Evolutionary conservation across 2,113 vertebrate species (phyloP).

Genomic region (Microtus richardsoni): DNA sequence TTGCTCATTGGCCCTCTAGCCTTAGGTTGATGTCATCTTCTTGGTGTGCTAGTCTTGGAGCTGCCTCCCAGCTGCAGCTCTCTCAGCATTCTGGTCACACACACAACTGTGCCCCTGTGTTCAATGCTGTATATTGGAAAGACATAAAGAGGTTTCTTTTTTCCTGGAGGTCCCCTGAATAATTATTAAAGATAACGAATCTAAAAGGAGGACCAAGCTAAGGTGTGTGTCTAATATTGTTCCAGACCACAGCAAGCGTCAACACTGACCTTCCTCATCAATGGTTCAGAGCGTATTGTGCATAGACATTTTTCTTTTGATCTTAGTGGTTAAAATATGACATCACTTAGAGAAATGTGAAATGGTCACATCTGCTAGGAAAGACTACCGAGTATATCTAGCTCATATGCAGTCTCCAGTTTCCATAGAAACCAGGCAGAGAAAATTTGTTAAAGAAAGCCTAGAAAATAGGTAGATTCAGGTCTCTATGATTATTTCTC

Average conservation of each 20-base stretch:
- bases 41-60: not conserved
- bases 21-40: not conserved
- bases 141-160: constrained; percentile 17
- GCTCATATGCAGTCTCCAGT: constrained; percentile 76
- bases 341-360: constrained; percentile 64
- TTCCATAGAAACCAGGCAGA: constrained; percentile 85
- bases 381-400: constrained; percentile 68
- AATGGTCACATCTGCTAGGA: constrained; percentile 69
- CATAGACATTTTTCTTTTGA: constrained; percentile 8
- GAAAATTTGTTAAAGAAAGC: constrained; percentile 75
- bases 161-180: not conserved
- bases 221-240: not conserved
- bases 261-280: constrained; percentile 24
- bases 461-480: constrained; percentile 64
- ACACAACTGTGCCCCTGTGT: not conserved
- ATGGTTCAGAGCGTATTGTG: constrained; percentile 2
- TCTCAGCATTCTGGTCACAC: constrained; percentile 1
- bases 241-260: constrained; percentile 7
- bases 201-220: not conserved
- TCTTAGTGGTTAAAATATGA: constrained; percentile 53
- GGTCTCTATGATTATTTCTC: constrained; percentile 60
- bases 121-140: not conserved
- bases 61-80: not conserved
- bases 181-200: constrained; percentile 6
- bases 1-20: not conserved